These are phyloP conservation scores for Cenopis cana DNA, from an alignment of 2,888 invertebrate species.

Conservation along the genomic window DNA sequence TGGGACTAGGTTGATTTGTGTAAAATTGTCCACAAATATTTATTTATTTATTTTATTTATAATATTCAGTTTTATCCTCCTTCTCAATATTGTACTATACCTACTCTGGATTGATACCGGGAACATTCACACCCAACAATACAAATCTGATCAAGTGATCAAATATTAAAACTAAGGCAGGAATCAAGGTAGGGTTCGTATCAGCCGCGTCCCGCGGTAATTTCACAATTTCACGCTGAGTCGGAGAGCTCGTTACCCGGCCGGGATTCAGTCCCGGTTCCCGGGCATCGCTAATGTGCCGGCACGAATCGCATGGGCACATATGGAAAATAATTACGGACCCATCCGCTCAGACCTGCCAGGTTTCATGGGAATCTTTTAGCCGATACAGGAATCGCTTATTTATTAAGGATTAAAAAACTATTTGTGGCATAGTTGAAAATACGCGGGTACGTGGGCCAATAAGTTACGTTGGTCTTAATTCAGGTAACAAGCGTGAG, in stretches of 20 bases:
- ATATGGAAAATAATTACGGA: constrained; percentile 80
- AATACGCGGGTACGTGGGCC: constrained; percentile 22
- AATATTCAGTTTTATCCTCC: no score
- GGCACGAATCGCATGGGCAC: constrained; percentile 76
- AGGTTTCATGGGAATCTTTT: constrained; percentile 68
- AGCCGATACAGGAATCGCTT: constrained; percentile 59
- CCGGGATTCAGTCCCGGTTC: constrained; percentile 69
- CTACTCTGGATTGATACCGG: no score
- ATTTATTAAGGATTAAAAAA: constrained; percentile 53
- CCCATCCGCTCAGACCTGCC: constrained; percentile 64
- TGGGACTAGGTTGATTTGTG: no score
- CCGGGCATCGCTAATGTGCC: constrained; percentile 74
- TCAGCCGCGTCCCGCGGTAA: constrained; percentile 67
- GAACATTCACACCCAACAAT: neutral
- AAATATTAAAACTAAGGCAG: constrained; percentile 2
- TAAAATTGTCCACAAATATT: no score
- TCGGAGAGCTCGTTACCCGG: constrained; percentile 76
- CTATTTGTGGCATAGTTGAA: constrained; percentile 38
- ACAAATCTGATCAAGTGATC: neutral
- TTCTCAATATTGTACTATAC: no score
- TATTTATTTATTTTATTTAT: no score
- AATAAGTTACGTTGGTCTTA: constrained; percentile 18
- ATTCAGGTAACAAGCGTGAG: constrained; percentile 24
- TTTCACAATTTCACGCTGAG: constrained; percentile 82
- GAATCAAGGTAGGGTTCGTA: constrained; percentile 54